phyloP scores from a whole-genome alignment of 2,888 invertebrate genomes.

The Biston betularia region DNA sequence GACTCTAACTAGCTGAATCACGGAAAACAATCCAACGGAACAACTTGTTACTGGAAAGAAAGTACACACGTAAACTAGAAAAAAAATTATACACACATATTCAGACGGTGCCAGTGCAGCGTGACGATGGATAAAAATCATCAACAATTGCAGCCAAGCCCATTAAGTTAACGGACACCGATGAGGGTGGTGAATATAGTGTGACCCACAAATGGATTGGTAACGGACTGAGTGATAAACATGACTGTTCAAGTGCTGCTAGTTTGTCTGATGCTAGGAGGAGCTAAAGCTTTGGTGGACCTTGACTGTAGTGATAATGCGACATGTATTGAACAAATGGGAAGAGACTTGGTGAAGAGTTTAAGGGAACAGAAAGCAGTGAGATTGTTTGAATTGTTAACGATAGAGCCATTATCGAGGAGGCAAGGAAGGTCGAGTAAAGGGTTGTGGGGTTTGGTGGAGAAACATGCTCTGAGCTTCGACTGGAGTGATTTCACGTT shows the following conservation, averaged over 20 bases:
- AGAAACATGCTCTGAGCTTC: conserved; percentile 82
- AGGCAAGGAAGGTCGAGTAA: conserved; percentile 72
- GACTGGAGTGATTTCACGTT: conserved; percentile 85
- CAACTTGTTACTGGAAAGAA: conserved; percentile 64
- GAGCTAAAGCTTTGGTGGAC: conserved; percentile 69
- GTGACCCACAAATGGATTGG: conserved; percentile 83
- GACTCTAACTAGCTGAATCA: conserved; percentile 62
- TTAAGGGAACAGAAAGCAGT: conserved; percentile 83
- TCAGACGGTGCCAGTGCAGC: conserved; percentile 68
- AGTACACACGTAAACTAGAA: conserved; percentile 53
- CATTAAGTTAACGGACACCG: conserved; percentile 79
- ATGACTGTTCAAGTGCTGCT: conserved; percentile 76
- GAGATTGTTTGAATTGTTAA: conserved; percentile 82
- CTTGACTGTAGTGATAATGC: conserved; percentile 87
- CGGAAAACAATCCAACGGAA: conserved; percentile 64
- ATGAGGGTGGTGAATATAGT: conserved; percentile 68
- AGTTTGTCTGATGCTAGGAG: conserved; percentile 68
- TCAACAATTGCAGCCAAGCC: conserved; percentile 68
- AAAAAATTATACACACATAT: conserved; percentile 71
- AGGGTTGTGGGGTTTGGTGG: conserved; percentile 77
- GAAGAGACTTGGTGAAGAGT: conserved; percentile 80
- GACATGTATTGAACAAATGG: conserved; percentile 84
- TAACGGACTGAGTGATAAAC: conserved; percentile 67
- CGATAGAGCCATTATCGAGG: conserved; percentile 81
- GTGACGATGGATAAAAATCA: conserved; percentile 83